Evolutionary conservation across 2,888 invertebrate genomes (phyloP).

Genomic region (Mythimna loreyi): DNA sequence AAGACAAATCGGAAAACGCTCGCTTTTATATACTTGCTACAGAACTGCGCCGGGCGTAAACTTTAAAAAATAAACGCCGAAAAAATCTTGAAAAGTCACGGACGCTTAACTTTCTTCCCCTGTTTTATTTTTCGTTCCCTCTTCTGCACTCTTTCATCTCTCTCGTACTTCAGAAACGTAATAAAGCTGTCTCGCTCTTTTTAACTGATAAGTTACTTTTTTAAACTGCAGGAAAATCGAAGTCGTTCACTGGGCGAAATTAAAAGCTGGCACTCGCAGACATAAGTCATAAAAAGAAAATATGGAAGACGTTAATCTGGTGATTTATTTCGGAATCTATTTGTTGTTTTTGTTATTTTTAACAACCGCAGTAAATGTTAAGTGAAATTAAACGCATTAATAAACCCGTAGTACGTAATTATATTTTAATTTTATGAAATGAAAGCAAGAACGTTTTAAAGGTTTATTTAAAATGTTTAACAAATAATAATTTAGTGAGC

Average conservation of each 20-base stretch:
- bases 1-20: constrained; percentile 85
- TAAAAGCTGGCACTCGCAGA: constrained; percentile 89
- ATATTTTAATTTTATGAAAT: background rate
- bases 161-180: constrained; percentile 69
- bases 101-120: constrained; percentile 91
- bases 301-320: constrained; percentile 82
- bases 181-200: constrained; percentile 78
- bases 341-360: constrained; percentile 61
- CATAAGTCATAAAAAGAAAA: constrained; percentile 89
- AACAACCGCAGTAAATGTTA: constrained; percentile 35
- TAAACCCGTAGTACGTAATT: background rate
- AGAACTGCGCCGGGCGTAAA: constrained; percentile 81
- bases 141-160: constrained; percentile 78
- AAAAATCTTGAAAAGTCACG: constrained; percentile 91
- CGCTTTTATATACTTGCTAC: constrained; percentile 83
- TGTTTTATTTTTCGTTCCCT: constrained; percentile 90
- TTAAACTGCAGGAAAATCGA: constrained; percentile 90
- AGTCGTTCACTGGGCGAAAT: constrained; percentile 86
- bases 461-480: constrained; percentile 11
- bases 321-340: constrained; percentile 73
- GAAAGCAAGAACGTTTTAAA: background rate
- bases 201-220: constrained; percentile 90
- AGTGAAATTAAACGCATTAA: constrained; percentile 1
- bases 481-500: constrained; percentile 36
- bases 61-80: constrained; percentile 89